Evolutionary conservation across 2,888 invertebrate genomes (phyloP), one percentile per base, ranked within the genome.

Genomic region (Ophonus ardosiacus): DNA sequence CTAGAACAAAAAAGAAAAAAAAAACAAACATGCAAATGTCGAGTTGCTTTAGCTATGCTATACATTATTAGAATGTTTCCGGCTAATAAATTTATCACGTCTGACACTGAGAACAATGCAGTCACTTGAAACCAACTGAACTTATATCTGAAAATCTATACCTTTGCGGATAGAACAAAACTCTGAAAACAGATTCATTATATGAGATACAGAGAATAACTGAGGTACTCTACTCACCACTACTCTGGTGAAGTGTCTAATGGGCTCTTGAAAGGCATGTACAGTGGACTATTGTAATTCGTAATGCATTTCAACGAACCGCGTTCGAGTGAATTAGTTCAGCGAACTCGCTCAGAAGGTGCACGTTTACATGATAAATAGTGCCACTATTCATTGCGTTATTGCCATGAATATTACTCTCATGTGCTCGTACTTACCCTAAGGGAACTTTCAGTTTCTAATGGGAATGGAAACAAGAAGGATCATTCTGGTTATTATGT

Each of bases 251-350:
- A 65, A 71, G 82, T 82, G 17, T 38, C 21, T 71, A 82, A 82
- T 82, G 68, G 82, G 51, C 71, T 31, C 82, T 82, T 71, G 71
- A 71, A 71, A 65, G 51, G n/a, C 24, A 24, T 68, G 65, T 68
- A 71, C 57, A 63, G 82, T 82, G 82, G 82, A 82, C 68, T 68
- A 82, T 82, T 82, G 82, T 82, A 68, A 82, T 82, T 82, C 57
- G 65, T 68, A 82, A 71, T 82, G 68, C 82, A 71, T 65, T 81
- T 57, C 59, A 61, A 80, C 81, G 51, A 81, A 65, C 79, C 79
- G 43, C 40, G 63, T n/a, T 61, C 43, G 38, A 43, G 79, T 79
- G 31, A 38, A 61, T 40, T 59, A 79, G 78, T 78, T 57, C 57
- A 31, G 43, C 31, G 78, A 78, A 57, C 56, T 78, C 18, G 51